phyloP scores from a whole-genome alignment of 2,888 invertebrate species.

The Pseudoips prasinana region DNA sequence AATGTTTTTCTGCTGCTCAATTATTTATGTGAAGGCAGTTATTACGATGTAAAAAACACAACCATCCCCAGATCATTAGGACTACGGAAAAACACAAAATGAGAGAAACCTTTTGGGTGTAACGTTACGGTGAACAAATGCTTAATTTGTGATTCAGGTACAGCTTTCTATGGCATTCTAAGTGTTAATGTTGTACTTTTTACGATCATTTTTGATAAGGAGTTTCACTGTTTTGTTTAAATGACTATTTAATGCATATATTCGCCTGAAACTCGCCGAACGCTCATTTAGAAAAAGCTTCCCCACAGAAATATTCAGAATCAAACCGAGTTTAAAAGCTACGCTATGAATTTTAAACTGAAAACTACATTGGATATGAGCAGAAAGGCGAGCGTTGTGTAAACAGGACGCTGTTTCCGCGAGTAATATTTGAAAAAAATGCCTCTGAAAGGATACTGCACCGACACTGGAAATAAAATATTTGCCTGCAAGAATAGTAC shows the following conservation, averaged over 20 bases:
- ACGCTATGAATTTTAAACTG: slow-evolving; percentile 70
- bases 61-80: slow-evolving; percentile 43
- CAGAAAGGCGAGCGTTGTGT: slow-evolving; percentile 62
- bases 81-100: slow-evolving; percentile 41
- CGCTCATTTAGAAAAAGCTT: slow-evolving; percentile 57
- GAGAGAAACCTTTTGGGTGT: slow-evolving; percentile 39
- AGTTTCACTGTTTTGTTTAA: not conserved
- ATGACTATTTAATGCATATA: not conserved
- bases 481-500: slow-evolving; percentile 25
- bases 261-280: slow-evolving; percentile 39
- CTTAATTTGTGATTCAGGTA: slow-evolving; percentile 39
- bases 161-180: slow-evolving; percentile 27
- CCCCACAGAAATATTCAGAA: slow-evolving; percentile 50
- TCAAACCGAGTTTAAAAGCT: slow-evolving; percentile 67
- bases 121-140: slow-evolving; percentile 32
- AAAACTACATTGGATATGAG: slow-evolving; percentile 70
- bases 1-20: slow-evolving; percentile 32
- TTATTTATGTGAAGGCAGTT: slow-evolving; percentile 37
- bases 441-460: slow-evolving; percentile 50
- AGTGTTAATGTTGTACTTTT: slow-evolving; percentile 5
- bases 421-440: slow-evolving; percentile 63
- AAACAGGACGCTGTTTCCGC: slow-evolving; percentile 57
- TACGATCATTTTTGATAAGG: not conserved
- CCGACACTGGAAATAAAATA: slow-evolving; percentile 50
- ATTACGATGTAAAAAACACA: slow-evolving; percentile 41